Conservation (phyloP, 2,797 vertebrate species). For the Hoplostethus atlanticus region DNA sequence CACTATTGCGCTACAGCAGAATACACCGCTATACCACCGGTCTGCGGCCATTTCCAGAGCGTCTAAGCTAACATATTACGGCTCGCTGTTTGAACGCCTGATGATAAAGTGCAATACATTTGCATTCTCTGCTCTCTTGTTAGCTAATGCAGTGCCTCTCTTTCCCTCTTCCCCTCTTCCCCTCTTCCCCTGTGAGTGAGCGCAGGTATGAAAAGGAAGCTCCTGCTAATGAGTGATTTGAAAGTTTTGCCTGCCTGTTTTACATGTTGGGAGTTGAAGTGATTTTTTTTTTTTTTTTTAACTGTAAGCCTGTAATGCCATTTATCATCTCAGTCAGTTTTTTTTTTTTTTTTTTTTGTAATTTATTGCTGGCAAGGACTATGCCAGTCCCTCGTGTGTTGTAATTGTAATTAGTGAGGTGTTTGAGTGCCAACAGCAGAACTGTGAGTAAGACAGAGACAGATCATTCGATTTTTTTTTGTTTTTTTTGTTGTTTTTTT, state of each 20-base stretch:
- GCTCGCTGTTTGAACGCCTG: conserved; percentile 63
- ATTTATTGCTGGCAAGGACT: conserved; percentile 49
- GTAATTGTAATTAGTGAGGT: conserved; percentile 65
- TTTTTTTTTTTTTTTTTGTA: conserved; percentile 21
- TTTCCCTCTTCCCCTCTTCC: too few relatives aligned
- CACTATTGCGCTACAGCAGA: conserved; percentile 19
- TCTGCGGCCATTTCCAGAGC: conserved; percentile 59
- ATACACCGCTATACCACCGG: conserved; percentile 46
- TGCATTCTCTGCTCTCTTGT: conserved; percentile 69
- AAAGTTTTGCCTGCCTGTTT: conserved; percentile 61
- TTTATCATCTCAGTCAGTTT: conserved; percentile 26
- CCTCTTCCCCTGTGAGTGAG: conserved; percentile 38
- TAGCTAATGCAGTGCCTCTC: conserved; percentile 55
- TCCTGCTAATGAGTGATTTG: conserved; percentile 57
- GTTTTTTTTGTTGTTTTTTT: conserved; percentile 13
- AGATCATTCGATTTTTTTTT: conserved; percentile 34
- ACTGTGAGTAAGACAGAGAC: conserved; percentile 40
- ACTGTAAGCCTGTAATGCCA: conserved; percentile 33
- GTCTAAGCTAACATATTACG: conserved; percentile 74
- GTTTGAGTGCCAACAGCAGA: conserved; percentile 56
- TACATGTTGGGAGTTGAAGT: conserved; percentile 50
- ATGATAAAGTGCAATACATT: conserved; percentile 70
- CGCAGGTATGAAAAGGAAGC: conserved; percentile 50
- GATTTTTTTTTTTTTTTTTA: conserved; percentile 30
- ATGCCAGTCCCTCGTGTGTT: conserved; percentile 53